phyloP scores from a whole-genome alignment of 2,113 vertebrate genomes.

The Nanorana parkeri region DNA sequence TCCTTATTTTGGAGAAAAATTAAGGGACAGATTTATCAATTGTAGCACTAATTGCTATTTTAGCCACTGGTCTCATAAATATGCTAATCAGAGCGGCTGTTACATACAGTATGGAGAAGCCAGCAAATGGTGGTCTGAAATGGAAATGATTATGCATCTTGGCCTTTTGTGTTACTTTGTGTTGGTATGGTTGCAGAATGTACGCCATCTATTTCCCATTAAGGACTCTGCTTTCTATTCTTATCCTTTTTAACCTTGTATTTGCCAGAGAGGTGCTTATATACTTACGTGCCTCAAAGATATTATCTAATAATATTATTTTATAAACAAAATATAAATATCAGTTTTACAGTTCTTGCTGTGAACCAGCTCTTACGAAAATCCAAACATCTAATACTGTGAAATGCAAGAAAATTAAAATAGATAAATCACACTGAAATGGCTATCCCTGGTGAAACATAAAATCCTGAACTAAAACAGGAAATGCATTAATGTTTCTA shows the following conservation, averaged over 20 bases:
- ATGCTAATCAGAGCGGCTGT: slow-evolving; percentile 47
- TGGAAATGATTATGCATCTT: slow-evolving; percentile 39
- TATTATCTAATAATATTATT: background rate
- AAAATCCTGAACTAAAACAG: slow-evolving; percentile 23
- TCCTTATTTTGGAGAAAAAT: slow-evolving; percentile 48
- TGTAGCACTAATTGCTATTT: slow-evolving; percentile 53
- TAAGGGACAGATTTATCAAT: slow-evolving; percentile 50
- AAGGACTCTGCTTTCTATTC: background rate
- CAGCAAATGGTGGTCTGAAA: slow-evolving; percentile 28
- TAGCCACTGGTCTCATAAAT: slow-evolving; percentile 51
- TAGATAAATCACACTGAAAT: slow-evolving; percentile 36
- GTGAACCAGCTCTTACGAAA: slow-evolving; percentile 12
- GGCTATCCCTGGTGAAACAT: slow-evolving; percentile 36
- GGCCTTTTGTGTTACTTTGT: slow-evolving; percentile 21
- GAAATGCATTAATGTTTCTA: slow-evolving; percentile 21
- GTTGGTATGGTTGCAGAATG: background rate
- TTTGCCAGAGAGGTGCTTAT: background rate
- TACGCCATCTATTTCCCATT: background rate
- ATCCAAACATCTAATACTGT: slow-evolving; percentile 5
- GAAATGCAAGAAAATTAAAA: slow-evolving; percentile 45
- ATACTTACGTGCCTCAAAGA: background rate
- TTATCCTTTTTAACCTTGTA: background rate
- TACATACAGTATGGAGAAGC: slow-evolving; percentile 11
- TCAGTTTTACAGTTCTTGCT: slow-evolving; percentile 1
- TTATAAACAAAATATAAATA: background rate